Percentiles rank a stretch among this genome's conserved stretches.
These are phyloP conservation scores for Epizoanthus illoricatus DNA, from an alignment of 92 coral and sea anemone species.

Conservation along the genomic window DNA sequence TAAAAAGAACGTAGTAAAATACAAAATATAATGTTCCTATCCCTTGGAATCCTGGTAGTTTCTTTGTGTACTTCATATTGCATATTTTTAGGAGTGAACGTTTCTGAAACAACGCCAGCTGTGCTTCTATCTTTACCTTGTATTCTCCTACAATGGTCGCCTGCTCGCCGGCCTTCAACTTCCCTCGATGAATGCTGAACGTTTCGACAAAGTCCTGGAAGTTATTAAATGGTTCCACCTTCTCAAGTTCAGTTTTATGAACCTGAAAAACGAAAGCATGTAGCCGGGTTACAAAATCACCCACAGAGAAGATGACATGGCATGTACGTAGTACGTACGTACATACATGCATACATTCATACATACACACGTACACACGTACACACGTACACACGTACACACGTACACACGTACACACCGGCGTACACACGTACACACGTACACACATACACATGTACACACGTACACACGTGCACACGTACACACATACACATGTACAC, in stretches of 20 bases:
- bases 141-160: conserved; percentile 89
- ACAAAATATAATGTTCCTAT: background rate
- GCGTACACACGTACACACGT: too few relatives aligned
- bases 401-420: too few relatives aligned
- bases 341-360: background rate
- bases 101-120: background rate
- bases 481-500: too few relatives aligned
- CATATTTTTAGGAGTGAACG: too few relatives aligned
- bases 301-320: background rate
- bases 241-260: conserved; percentile 74
- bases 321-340: too few relatives aligned
- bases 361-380: too few relatives aligned
- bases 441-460: too few relatives aligned
- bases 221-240: conserved; percentile 54
- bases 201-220: conserved; percentile 94
- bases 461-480: too few relatives aligned
- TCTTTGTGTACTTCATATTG: background rate
- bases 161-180: conserved; percentile 69
- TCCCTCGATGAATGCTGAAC: conserved; percentile 84
- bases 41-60: background rate
- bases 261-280: conserved; percentile 48
- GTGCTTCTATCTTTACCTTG: conserved; percentile 59
- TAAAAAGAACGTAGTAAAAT: too few relatives aligned
- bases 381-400: too few relatives aligned
- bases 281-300: background rate